Evolutionary conservation across 2,113 vertebrate genomes (phyloP).

Genomic region (Amphilophus citrinellus): DNA sequence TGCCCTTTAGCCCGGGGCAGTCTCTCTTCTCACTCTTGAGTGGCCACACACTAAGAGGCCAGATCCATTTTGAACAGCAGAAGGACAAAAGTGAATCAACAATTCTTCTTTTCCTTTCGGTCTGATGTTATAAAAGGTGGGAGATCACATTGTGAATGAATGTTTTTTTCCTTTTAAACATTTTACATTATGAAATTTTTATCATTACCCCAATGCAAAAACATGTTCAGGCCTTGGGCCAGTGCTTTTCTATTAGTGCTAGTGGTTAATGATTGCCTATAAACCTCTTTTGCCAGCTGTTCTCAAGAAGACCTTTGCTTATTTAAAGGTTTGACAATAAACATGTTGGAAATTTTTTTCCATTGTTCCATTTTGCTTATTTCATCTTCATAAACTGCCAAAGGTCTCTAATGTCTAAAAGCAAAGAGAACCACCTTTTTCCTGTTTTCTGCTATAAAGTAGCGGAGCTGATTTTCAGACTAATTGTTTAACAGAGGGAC

Average conservation of each 20-base stretch:
- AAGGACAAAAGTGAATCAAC: constrained; percentile 39
- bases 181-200: neutral
- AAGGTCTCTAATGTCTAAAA: neutral
- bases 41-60: constrained; percentile 77
- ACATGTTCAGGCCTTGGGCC: neutral
- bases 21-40: constrained; percentile 78
- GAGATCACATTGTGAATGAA: neutral
- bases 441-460: neutral
- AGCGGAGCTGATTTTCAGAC: neutral
- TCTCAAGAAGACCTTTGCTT: neutral
- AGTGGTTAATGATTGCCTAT: neutral
- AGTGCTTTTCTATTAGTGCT: neutral
- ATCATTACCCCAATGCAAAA: neutral
- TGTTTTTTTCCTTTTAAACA: neutral
- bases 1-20: constrained; percentile 78
- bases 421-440: neutral
- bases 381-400: neutral
- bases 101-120: neutral
- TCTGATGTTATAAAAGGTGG: neutral
- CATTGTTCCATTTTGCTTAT: neutral
- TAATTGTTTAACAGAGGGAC: rapidly evolving
- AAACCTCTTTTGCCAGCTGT: neutral
- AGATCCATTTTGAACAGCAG: constrained; percentile 55
- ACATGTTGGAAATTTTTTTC: neutral
- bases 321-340: neutral